These are phyloP conservation scores for Leucoraja ocellata DNA, from an alignment of 2,797 vertebrate species.

Conservation along the genomic window DNA sequence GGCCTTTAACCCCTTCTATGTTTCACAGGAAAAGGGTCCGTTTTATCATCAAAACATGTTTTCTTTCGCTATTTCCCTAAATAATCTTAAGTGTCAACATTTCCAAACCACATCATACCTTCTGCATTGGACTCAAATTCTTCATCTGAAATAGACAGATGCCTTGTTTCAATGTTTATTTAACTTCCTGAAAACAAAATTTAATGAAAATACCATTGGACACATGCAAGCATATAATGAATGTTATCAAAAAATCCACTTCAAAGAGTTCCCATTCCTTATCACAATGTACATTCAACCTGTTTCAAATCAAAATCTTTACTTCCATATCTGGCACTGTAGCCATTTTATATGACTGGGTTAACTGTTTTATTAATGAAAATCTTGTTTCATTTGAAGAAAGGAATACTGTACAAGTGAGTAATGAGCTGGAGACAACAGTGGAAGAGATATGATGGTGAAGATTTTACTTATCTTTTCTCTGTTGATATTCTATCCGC, in stretches of 20 bases:
- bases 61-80: slow-evolving; percentile 14
- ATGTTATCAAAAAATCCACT: neutral
- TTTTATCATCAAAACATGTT: slow-evolving; percentile 13
- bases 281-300: neutral
- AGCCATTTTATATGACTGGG: neutral
- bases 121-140: neutral
- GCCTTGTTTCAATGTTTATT: neutral
- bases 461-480: neutral
- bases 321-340: neutral
- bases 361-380: neutral
- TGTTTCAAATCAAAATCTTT: slow-evolving; percentile 6
- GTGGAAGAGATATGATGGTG: neutral
- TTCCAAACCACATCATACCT: slow-evolving; percentile 20
- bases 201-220: neutral
- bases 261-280: neutral
- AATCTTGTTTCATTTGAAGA: neutral
- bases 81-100: slow-evolving; percentile 14
- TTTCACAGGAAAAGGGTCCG: slow-evolving; percentile 7
- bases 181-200: neutral
- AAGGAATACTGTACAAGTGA: neutral
- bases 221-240: neutral
- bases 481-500: neutral
- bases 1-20: slow-evolving; percentile 7
- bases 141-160: neutral
- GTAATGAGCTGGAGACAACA: neutral